These are phyloP conservation scores for Diaphora mendica DNA, from an alignment of 2,888 invertebrate species.

Conservation along the genomic window DNA sequence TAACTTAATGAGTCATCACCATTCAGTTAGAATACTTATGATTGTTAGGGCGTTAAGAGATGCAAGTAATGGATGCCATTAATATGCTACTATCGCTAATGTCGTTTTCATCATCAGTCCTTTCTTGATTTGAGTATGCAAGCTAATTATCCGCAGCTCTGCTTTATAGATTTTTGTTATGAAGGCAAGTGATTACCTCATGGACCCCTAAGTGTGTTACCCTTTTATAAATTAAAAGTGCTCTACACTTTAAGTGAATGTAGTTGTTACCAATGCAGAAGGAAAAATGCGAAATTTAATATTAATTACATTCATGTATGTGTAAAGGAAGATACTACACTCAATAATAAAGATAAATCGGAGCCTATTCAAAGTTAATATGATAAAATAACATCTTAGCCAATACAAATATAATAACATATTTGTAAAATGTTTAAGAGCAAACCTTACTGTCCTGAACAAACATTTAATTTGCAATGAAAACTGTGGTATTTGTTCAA, in stretches of 20 bases:
- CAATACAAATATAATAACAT: slow-evolving; percentile 4
- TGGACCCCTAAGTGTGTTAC: no score
- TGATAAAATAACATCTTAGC: neutral
- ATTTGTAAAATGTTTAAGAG: neutral
- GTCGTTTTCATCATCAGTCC: neutral
- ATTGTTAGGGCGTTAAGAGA: neutral
- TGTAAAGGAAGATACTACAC: neutral
- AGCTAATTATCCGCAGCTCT: neutral
- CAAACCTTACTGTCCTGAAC: slow-evolving; percentile 7
- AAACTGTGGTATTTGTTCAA: neutral
- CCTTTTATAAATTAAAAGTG: no score
- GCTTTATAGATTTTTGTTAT: no score
- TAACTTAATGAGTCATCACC: neutral
- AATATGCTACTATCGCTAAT: neutral
- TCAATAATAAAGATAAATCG: neutral
- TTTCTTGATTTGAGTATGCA: neutral
- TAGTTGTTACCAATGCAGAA: no score
- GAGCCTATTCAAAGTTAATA: no score
- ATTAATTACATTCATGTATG: neutral
- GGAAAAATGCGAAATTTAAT: neutral
- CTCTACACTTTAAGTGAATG: no score
- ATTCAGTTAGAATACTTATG: neutral
- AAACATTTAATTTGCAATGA: slow-evolving; percentile 2
- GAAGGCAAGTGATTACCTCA: no score
- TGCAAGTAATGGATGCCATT: neutral